Evolutionary conservation across 2,888 invertebrate genomes (phyloP).

Genomic region (Andrena bicolor): DNA sequence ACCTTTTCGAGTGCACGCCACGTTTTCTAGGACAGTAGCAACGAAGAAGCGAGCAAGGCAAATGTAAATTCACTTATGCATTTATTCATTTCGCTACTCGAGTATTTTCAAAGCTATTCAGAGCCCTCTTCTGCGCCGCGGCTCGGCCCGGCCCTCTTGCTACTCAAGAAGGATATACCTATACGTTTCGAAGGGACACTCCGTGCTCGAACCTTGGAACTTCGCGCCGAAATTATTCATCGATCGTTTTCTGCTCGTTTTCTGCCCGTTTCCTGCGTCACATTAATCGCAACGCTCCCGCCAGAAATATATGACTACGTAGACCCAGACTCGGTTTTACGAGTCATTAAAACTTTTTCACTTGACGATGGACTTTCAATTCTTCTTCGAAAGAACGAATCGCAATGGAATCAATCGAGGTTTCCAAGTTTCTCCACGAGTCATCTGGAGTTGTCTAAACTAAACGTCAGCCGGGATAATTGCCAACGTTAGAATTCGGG

Average conservation of each 20-base stretch:
- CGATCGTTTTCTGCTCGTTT: constrained; percentile 36
- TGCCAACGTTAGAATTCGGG: constrained; percentile 11
- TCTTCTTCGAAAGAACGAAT: neutral
- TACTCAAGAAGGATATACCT: constrained; percentile 14
- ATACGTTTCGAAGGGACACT: constrained; percentile 42
- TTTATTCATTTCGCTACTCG: constrained; percentile 73
- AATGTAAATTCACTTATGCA: constrained; percentile 76
- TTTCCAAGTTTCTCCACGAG: neutral
- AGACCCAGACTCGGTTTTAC: neutral
- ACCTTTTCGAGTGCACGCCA: neutral
- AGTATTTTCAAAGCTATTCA: constrained; percentile 68
- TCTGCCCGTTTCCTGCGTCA: constrained; percentile 25
- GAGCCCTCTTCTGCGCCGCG: constrained; percentile 24
- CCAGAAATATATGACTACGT: neutral
- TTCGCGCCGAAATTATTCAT: constrained; percentile 54
- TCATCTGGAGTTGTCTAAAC: neutral
- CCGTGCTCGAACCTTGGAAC: constrained; percentile 10
- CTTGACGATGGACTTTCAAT: neutral
- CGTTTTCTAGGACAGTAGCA: neutral
- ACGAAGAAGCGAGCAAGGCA: constrained; percentile 42
- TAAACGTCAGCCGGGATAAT: constrained; percentile 10
- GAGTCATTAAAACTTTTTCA: neutral
- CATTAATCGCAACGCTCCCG: constrained; percentile 5
- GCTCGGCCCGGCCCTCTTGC: constrained; percentile 3
- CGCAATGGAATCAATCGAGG: neutral